A percentile compares a stretch with the other conserved stretches of the same genome.
Evolutionary conservation across 2,113 vertebrate genomes (phyloP).

Genomic region (Scomber scombrus): DNA sequence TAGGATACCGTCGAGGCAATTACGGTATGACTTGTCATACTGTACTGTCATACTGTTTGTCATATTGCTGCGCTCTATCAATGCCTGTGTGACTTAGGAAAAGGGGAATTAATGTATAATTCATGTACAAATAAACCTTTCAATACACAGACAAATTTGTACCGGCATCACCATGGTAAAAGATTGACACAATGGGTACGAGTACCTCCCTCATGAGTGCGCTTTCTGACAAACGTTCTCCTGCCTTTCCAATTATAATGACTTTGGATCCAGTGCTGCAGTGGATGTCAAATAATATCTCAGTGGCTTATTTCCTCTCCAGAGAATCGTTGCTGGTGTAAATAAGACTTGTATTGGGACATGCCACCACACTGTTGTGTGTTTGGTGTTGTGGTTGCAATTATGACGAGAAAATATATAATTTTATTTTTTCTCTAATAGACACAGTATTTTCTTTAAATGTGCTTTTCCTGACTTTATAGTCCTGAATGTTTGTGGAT

Average conservation of each 20-base stretch:
- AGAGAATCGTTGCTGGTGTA: conserved; percentile 47
- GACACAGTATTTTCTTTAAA: conserved; percentile 15
- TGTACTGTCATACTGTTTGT: too few relatives aligned
- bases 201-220: conserved; percentile 53
- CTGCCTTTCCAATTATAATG: conserved; percentile 76
- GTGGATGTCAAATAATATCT: conserved; percentile 61
- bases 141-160: conserved; percentile 63
- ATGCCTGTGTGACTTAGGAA: conserved; percentile 41
- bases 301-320: conserved; percentile 51
- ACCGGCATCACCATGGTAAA: conserved; percentile 39
- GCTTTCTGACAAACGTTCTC: conserved; percentile 71
- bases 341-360: conserved; percentile 62
- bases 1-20: conserved; percentile 42
- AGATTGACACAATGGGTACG: conserved; percentile 78
- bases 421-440: conserved; percentile 8
- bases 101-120: conserved; percentile 64
- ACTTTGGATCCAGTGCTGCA: conserved; percentile 63
- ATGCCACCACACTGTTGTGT: conserved; percentile 13
- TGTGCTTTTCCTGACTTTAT: conserved; percentile 5
- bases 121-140: conserved; percentile 73
- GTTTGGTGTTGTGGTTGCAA: conserved; percentile 45
- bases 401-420: conserved; percentile 18
- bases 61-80: conserved; percentile 35
- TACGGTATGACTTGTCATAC: conserved; percentile 38
- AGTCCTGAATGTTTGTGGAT: neutral